Evolutionary conservation across 2,888 invertebrate genomes (phyloP).

Genomic region (Caenorhabditis panamensis): DNA sequence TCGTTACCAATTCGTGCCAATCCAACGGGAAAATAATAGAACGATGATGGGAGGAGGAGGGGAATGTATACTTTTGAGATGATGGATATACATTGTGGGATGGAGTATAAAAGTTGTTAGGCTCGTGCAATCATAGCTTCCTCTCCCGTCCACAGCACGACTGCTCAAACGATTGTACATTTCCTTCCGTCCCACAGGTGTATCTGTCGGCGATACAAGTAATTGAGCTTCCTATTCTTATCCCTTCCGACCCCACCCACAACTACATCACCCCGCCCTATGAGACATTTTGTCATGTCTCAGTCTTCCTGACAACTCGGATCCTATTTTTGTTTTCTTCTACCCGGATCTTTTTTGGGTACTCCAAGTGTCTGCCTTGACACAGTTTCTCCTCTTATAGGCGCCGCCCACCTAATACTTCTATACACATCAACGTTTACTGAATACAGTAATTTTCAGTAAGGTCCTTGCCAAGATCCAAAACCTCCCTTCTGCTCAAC

Average conservation of each 20-base stretch:
- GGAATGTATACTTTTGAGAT: slow-evolving; percentile 60
- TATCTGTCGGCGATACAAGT: slow-evolving; percentile 58
- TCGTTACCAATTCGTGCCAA: slow-evolving; percentile 60
- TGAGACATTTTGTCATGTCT: slow-evolving; percentile 45
- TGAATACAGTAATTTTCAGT: slow-evolving; percentile 31
- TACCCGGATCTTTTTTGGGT: not conserved
- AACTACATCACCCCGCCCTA: slow-evolving; percentile 28
- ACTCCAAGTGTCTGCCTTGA: no score
- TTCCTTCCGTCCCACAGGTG: slow-evolving; percentile 61
- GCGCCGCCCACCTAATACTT: no score
- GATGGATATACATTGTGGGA: slow-evolving; percentile 51
- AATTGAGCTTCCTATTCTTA: slow-evolving; percentile 64
- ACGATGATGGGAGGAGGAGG: slow-evolving; percentile 46
- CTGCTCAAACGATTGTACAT: slow-evolving; percentile 63
- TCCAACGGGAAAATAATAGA: slow-evolving; percentile 60
- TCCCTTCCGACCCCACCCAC: slow-evolving; percentile 45
- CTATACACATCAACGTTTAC: no score
- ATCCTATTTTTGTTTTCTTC: slow-evolving; percentile 20
- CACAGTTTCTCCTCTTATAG: no score
- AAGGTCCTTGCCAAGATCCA: slow-evolving; percentile 25
- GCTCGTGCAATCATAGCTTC: slow-evolving; percentile 50
- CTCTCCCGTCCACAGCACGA: slow-evolving; percentile 11
- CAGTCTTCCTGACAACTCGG: slow-evolving; percentile 45
- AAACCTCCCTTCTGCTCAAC: slow-evolving; percentile 32
- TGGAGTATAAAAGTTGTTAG: slow-evolving; percentile 52